phyloP scores from a whole-genome alignment of 2,113 vertebrate species.

The Carassius auratus region DNA sequence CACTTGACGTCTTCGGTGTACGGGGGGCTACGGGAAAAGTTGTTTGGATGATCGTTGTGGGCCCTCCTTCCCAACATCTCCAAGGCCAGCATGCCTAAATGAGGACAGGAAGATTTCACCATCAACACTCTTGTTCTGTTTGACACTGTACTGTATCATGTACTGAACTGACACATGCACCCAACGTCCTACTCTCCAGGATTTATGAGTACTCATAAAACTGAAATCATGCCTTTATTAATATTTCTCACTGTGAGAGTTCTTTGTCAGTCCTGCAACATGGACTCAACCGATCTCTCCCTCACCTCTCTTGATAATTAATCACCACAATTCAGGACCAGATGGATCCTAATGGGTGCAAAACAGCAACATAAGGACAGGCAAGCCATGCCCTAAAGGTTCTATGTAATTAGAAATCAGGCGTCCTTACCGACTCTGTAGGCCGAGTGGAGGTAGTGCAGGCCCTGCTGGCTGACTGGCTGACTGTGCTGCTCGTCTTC shows the following conservation, averaged over 20 bases:
- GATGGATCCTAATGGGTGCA: slow-evolving; percentile 37
- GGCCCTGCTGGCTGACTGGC: slow-evolving; percentile 92
- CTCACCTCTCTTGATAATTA: slow-evolving; percentile 39
- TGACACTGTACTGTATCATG: slow-evolving; percentile 17
- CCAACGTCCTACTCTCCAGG: slow-evolving; percentile 29
- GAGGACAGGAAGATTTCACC: slow-evolving; percentile 25
- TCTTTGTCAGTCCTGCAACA: slow-evolving; percentile 36
- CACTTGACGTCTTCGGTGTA: slow-evolving; percentile 99
- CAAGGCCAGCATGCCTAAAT: slow-evolving; percentile 93
- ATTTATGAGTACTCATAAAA: slow-evolving; percentile 36
- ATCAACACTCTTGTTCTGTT: background rate
- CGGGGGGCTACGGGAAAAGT: slow-evolving; percentile 97
- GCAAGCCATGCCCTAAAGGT: slow-evolving; percentile 32
- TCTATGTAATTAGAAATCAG: slow-evolving; percentile 11
- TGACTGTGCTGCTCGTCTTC: slow-evolving; percentile 97
- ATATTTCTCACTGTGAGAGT: slow-evolving; percentile 44
- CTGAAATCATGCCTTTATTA: slow-evolving; percentile 32
- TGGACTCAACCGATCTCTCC: slow-evolving; percentile 28
- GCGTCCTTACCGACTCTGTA: slow-evolving; percentile 94
- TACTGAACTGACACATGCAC: slow-evolving; percentile 26
- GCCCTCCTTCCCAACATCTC: slow-evolving; percentile 98
- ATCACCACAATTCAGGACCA: slow-evolving; percentile 37
- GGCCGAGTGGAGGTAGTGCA: slow-evolving; percentile 97
- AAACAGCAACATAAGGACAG: slow-evolving; percentile 34
- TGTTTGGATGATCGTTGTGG: slow-evolving; percentile 98